Evolutionary conservation across 2,113 vertebrate species (phyloP).

Genomic region (Neopipo cinnamomea): DNA sequence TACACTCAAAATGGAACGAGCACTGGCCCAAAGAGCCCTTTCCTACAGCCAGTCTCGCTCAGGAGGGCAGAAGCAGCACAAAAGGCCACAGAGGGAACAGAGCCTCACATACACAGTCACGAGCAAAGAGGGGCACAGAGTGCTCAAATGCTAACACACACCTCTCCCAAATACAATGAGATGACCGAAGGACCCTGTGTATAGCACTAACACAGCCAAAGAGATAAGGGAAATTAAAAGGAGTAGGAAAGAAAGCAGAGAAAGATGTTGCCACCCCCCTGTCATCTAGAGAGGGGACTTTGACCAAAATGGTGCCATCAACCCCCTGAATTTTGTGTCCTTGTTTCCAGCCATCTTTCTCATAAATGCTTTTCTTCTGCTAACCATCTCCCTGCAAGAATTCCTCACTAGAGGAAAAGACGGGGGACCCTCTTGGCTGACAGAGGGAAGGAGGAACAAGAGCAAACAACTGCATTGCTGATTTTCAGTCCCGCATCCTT

Average conservation of each 20-base stretch:
- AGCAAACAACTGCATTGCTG: conserved; percentile 63
- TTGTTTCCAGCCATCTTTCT: not conserved
- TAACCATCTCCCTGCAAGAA: not conserved
- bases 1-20: not conserved
- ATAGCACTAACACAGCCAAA: not conserved
- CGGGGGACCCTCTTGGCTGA: not conserved
- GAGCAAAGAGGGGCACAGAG: not conserved
- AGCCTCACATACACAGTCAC: not conserved
- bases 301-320: not conserved
- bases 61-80: not conserved
- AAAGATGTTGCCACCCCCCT: not conserved
- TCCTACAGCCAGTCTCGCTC: not conserved
- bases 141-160: not conserved
- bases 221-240: not conserved
- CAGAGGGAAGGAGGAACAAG: not conserved
- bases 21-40: not conserved
- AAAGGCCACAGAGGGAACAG: not conserved
- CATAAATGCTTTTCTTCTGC: not conserved
- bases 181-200: not conserved
- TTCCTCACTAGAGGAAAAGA: not conserved
- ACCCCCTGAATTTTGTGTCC: not conserved
- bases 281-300: not conserved
- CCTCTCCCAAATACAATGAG: not conserved
- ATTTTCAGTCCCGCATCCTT: conserved; percentile 20
- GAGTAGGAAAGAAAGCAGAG: not conserved